phyloP scores from a whole-genome alignment of 1,140 invertebrate genomes.

The Pissodes strobi region DNA sequence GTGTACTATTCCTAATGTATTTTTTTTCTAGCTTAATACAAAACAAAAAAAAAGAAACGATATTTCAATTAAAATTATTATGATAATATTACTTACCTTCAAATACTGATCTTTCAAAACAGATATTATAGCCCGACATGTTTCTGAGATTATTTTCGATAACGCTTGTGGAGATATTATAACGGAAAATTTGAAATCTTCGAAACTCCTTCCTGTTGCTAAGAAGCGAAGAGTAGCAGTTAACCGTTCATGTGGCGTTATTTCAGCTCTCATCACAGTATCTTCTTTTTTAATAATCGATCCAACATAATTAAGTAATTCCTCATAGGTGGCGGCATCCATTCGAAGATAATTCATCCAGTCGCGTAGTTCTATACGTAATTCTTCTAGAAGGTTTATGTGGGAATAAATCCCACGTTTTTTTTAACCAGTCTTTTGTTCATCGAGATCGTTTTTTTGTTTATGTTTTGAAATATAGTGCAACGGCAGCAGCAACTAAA shows the following conservation, averaged over 20 bases:
- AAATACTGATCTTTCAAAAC: constrained; percentile 35
- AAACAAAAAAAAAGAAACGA: too few species aligned
- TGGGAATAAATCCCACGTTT: constrained; percentile 41
- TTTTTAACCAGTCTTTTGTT: constrained; percentile 38
- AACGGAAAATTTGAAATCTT: constrained; percentile 54
- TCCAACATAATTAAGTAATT: constrained; percentile 40
- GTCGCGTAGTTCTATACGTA: constrained; percentile 26
- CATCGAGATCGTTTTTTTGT: constrained; percentile 18
- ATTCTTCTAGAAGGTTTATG: constrained; percentile 40
- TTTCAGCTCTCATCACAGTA: constrained; percentile 53
- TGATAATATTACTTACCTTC: too few species aligned
- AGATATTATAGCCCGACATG: constrained; percentile 45
- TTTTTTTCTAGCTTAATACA: too few species aligned
- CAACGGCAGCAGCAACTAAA: constrained; percentile 2
- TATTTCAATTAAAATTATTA: too few species aligned
- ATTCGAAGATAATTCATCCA: constrained; percentile 45
- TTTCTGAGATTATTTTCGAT: constrained; percentile 52
- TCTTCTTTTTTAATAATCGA: constrained; percentile 49
- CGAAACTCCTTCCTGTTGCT: constrained; percentile 49
- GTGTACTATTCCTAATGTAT: too few species aligned
- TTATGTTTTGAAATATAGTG: constrained; percentile 6
- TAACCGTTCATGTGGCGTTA: constrained; percentile 52
- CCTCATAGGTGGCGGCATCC: constrained; percentile 37
- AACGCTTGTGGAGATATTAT: constrained; percentile 54
- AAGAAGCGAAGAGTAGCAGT: constrained; percentile 53